Evolutionary conservation across 2,888 invertebrate genomes (phyloP), one percentile per base, ranked within the genome.

Genomic region (Aleiodes leptofemur): DNA sequence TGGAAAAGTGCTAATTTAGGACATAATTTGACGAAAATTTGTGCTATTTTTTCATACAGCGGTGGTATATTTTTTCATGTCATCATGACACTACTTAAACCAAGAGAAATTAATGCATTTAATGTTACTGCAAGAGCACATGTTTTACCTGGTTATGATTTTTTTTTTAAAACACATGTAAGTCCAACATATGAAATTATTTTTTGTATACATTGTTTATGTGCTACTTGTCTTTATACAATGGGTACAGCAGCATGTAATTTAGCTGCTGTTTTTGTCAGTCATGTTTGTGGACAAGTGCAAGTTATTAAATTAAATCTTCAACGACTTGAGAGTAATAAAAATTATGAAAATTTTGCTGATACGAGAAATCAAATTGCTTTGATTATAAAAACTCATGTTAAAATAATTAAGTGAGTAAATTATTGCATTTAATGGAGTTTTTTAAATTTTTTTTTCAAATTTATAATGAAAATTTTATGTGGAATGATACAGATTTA

Each of bases 381-480:
- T 14, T 16, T 56, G 11, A 75, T 84, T 14, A 76, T 83, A n/a
- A n/a, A 23, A 38, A 71, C 61, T 16, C 83, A 83, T 75, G 77
- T 72, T 23, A 72, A 78, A 6, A 82, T 83, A 57, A 72, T 87
- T 0, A 71, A 80, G 87, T 86, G 78, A 82, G 64, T 61, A n/a
- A 69, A 61, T 43, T 11, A 4, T 59, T 64, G 48, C 13, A 43
- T 16, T 4, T 1, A 23, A 56, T 5, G 8, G 3, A 56, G 23
- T 23, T 50, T 64, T 16, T 48, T 23, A 38, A 66, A 29, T 23
- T 2, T 53, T 34, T 34, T 9, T 56, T 23, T 23, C 23, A 23
- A 23, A 66, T 53, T 73, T 34, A 31, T 31, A 4, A 14, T 11
- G 8, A 29, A 16, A 34, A 31, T 55, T 16, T 69, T 55, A 50